Evolutionary conservation across 2,113 vertebrate species (phyloP), one percentile per base, ranked within the genome.

Genomic region (Serilophus lunatus): DNA sequence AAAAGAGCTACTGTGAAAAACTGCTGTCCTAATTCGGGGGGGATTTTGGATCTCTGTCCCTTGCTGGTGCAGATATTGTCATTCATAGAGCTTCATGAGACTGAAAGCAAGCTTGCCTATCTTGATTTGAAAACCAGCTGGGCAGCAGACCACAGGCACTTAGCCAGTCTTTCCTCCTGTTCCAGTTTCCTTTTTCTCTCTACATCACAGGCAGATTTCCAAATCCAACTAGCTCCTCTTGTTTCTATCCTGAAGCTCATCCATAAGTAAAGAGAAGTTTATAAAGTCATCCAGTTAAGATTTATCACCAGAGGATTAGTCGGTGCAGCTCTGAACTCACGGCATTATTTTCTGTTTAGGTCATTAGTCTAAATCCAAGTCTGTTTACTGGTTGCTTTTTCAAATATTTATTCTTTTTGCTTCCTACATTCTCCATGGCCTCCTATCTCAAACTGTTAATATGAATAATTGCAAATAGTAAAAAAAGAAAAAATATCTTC

Each of bases 381-480:
- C 74, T 87, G 57, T 87, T 94, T 95, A 89, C 64, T 79, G 47
- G 63, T 44, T 89, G 44, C 31, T 82, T 84, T 95, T 84, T 79
- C 57, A 95, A 94, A 92, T 92, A 84, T 93, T 92, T 97, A 59
- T 78, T 81, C n/a, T 74, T 86, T 90, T 81, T 66, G 10, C 89
- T 76, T 91, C 61, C 28, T 68, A 11, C 36, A n/a, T 12, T 71
- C 28, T 79, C 40, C 28, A 9, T 2, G 0, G 44, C 23, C 69
- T 91, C n/a, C 38, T 66, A 12, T 33, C 53, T 71, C 9, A 1
- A 95, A 51, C 47, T 31, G 17, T 23, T 81, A 24, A 90, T 51
- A 82, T 19, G 1, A 88, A 80, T 12, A 77, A 10, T 14, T 86
- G 59, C n/a, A 91, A 66, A 78, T 0, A 66, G 56, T 28, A 76